These are phyloP conservation scores for Clistopyga incitator DNA, from an alignment of 2,888 invertebrate genomes.

Conservation along the genomic window DNA sequence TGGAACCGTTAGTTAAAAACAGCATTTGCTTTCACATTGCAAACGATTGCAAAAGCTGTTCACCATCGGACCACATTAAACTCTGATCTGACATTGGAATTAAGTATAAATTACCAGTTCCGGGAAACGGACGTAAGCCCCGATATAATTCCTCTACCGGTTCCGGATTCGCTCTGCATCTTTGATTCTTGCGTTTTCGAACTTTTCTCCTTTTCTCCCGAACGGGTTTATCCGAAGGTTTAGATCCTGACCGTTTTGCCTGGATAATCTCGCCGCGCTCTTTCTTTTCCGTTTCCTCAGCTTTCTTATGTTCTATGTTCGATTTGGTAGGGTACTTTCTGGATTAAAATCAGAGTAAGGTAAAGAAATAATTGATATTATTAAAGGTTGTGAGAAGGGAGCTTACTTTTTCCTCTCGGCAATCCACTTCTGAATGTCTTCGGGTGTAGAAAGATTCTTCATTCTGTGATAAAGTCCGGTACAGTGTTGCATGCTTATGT, in stretches of 20 bases:
- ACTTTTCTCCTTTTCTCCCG: constrained; percentile 67
- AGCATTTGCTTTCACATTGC: too few relatives aligned
- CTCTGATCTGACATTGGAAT: neutral
- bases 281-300: constrained; percentile 88
- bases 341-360: constrained; percentile 56
- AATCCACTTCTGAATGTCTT: constrained; percentile 94
- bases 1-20: neutral
- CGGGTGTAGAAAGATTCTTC: constrained; percentile 90
- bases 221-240: constrained; percentile 49
- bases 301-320: constrained; percentile 88
- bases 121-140: constrained; percentile 85
- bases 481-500: constrained; percentile 93
- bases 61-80: too few relatives aligned
- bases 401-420: constrained; percentile 90
- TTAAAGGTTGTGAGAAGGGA: neutral
- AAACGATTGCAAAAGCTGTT: too few relatives aligned
- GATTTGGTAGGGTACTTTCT: constrained; percentile 90
- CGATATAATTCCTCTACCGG: constrained; percentile 72
- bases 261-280: constrained; percentile 91
- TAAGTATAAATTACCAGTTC: constrained; percentile 81
- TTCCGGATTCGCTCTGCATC: constrained; percentile 49
- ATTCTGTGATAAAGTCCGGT: constrained; percentile 93
- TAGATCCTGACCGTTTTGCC: constrained; percentile 80
- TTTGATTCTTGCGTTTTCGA: constrained; percentile 61
- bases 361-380: neutral